Conservation (phyloP, 2,888 invertebrate genomes). For the Gryllus longicercus region DNA sequence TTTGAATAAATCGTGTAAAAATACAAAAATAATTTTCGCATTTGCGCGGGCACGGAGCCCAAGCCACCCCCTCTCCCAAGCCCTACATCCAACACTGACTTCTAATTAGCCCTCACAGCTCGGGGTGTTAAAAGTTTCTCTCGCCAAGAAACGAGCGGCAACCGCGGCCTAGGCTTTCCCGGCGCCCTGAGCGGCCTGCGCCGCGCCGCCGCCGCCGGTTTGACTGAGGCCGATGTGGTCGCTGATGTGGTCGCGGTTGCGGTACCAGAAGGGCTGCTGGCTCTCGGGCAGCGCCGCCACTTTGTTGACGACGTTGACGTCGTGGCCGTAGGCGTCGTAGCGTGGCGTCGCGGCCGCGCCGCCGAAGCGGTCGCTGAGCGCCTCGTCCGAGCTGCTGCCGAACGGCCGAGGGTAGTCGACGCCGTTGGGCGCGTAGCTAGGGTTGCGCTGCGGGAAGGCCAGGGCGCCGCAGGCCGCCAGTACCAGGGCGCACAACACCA, state of each 20-base stretch:
- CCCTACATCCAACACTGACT: no score
- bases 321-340: neutral
- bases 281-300: neutral
- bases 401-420: neutral
- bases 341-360: neutral
- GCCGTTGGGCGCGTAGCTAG: neutral
- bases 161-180: no score
- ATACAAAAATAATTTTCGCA: no score
- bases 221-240: neutral
- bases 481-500: neutral
- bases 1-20: no score
- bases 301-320: neutral
- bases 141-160: no score
- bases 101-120: no score
- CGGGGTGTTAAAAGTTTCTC: no score
- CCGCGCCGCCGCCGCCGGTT: neutral
- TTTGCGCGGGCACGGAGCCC: no score
- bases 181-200: neutral
- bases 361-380: neutral
- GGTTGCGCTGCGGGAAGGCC: neutral
- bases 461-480: neutral
- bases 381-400: neutral
- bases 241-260: neutral
- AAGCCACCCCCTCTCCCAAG: no score
- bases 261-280: neutral